These are phyloP conservation scores for Drosophila neocordata DNA, from an alignment of 1,140 invertebrate species.

Conservation along the genomic window DNA sequence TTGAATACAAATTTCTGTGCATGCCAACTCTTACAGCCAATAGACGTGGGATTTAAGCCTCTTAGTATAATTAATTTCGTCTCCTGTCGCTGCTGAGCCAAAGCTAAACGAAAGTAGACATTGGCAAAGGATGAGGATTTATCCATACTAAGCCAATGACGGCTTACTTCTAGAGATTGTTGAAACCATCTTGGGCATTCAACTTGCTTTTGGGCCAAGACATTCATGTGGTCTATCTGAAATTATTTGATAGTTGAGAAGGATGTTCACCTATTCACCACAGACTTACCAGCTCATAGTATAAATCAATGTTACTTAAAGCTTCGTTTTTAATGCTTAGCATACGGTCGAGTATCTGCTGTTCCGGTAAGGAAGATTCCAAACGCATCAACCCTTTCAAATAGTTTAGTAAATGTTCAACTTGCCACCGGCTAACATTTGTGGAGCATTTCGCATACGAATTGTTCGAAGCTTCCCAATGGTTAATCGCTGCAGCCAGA, in stretches of 20 bases:
- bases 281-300: slow-evolving; percentile 58
- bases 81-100: slow-evolving; percentile 1
- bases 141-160: slow-evolving; percentile 3
- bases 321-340: slow-evolving; percentile 5
- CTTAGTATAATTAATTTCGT: slow-evolving; percentile 36
- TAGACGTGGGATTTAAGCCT: not conserved
- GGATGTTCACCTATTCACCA: too few relatives aligned
- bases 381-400: slow-evolving; percentile 33
- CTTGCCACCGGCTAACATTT: slow-evolving; percentile 42
- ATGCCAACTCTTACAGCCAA: slow-evolving; percentile 38
- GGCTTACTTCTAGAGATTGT: not conserved
- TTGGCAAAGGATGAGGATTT: slow-evolving; percentile 22
- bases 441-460: slow-evolving; percentile 48
- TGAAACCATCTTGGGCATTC: slow-evolving; percentile 29
- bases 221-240: slow-evolving; percentile 41
- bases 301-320: slow-evolving; percentile 27
- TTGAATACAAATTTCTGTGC: slow-evolving; percentile 40
- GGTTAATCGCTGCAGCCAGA: slow-evolving; percentile 17
- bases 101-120: slow-evolving; percentile 38
- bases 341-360: slow-evolving; percentile 33
- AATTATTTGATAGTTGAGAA: not conserved
- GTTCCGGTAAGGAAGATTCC: slow-evolving; percentile 16
- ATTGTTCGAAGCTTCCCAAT: slow-evolving; percentile 51
- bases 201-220: slow-evolving; percentile 9
- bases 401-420: slow-evolving; percentile 52